These are phyloP conservation scores for Porites divaricata DNA, from an alignment of 92 coral and sea anemone species.

Conservation along the genomic window DNA sequence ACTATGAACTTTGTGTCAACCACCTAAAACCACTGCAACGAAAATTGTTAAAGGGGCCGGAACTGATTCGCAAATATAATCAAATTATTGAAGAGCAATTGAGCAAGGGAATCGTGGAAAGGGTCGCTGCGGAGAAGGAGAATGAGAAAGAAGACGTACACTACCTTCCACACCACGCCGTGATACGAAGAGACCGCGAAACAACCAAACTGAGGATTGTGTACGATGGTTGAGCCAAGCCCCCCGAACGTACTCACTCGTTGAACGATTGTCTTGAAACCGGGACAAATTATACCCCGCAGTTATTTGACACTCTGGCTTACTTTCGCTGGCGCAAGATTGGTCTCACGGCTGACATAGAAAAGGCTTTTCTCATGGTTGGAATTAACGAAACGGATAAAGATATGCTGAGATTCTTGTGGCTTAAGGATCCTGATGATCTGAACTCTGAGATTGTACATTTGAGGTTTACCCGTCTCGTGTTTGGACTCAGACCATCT, in stretches of 20 bases:
- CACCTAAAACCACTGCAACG: constrained; percentile 55
- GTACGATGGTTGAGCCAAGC: constrained; percentile 62
- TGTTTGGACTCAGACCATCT: constrained; percentile 58
- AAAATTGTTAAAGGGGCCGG: constrained; percentile 50
- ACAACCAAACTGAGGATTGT: constrained; percentile 62
- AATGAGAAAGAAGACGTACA: constrained; percentile 19
- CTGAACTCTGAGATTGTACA: constrained; percentile 42
- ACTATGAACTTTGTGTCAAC: constrained; percentile 50
- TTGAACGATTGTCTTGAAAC: constrained; percentile 61
- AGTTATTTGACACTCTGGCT: constrained; percentile 48
- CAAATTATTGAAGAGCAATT: constrained; percentile 57
- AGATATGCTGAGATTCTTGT: constrained; percentile 58
- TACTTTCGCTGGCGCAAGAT: constrained; percentile 53
- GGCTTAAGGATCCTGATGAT: constrained; percentile 53
- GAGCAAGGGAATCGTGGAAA: constrained; percentile 44
- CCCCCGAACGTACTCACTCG: constrained; percentile 32
- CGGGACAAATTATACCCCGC: constrained; percentile 59
- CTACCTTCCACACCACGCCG: constrained; percentile 42
- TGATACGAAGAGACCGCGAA: constrained; percentile 54
- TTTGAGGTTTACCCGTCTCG: constrained; percentile 42
- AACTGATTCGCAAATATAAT: constrained; percentile 50
- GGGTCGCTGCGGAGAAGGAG: constrained; percentile 21
- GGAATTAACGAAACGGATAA: constrained; percentile 38
- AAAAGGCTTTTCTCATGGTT: constrained; percentile 49
- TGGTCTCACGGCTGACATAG: constrained; percentile 14